Evolutionary conservation across 2,888 invertebrate species (phyloP), one percentile per base, ranked within the genome.

Genomic region (Perizoma affinitatum): DNA sequence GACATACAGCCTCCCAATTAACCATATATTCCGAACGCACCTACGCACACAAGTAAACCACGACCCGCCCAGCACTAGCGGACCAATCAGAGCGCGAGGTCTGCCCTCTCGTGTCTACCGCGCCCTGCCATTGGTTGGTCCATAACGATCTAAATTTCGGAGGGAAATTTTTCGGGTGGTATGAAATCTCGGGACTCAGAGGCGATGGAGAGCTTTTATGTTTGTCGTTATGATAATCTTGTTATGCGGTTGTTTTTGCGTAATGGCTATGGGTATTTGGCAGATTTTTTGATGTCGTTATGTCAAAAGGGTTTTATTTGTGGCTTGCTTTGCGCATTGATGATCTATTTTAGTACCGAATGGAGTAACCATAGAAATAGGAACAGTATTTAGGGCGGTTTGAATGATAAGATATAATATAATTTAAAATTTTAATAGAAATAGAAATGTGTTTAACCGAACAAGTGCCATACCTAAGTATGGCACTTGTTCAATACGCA

Each of bases 141-240:
- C 71, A 72, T 87, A 88, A 88, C 88, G 88, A 89, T 88, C 88
- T 83, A 77, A 73, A 77, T 80, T 83, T 86, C 80, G 85, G 83
- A 84, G 86, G 88, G 85, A 87, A 65, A 87, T 84, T 87, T 90
- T 88, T 89, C 79, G 67, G 89, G 84, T 87, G 86, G 84, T 87
- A 88, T 87, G 83, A 83, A 84, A 83, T 84, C 86, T 83, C 81
- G 73, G 73, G 77, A 58, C 56, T 55, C 45, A 51, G 63, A 70
- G 68, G 74, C 73, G 74, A 75, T 55, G 64, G 57, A 55, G 58
- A 55, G 62, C 58, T 61, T 67, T 69, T 70, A 70, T 68, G 66
- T 66, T 66, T 67, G 67, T 63, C 67, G 67, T 86, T 89, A 90
- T 90, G 85, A 90, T 89, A 90, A 89, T 89, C 82, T 81, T 74